A percentile compares a stretch with the other conserved stretches of the same genome.
Conservation (phyloP, 2,113 vertebrate genomes). For the Tyrannus savana region DNA sequence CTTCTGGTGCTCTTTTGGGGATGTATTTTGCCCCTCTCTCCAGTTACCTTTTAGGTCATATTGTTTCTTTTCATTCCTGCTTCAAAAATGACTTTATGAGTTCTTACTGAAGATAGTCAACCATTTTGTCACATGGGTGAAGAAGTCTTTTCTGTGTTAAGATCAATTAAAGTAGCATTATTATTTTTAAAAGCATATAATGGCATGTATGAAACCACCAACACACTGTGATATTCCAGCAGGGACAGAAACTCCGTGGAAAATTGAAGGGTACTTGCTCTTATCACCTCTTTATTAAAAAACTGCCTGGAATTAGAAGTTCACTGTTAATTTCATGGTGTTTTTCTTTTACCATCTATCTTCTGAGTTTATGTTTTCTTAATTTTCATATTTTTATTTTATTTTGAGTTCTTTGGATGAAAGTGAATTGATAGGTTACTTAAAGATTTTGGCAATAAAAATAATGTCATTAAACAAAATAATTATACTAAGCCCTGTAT, state of each 20-base stretch:
- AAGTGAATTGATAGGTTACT: conserved; percentile 6
- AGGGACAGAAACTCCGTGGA: neutral
- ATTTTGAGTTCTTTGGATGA: neutral
- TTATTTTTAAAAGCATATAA: neutral
- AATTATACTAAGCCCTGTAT: neutral
- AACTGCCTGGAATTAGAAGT: neutral
- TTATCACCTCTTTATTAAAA: neutral
- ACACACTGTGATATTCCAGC: neutral
- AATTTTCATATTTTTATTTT: conserved; percentile 1
- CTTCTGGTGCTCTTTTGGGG: neutral
- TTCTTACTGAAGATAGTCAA: neutral
- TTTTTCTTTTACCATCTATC: neutral
- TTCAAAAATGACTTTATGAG: neutral
- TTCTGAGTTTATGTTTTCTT: conserved; percentile 8
- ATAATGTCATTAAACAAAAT: neutral
- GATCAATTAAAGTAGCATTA: neutral
- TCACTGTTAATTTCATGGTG: neutral
- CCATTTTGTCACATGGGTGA: neutral
- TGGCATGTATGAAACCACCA: neutral
- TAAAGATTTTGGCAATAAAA: conserved; percentile 43
- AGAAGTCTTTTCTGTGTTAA: neutral
- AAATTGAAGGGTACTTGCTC: neutral
- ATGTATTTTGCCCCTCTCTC: neutral
- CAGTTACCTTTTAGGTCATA: neutral
- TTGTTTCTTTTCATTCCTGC: neutral